Base-by-base conservation (phyloP, 2,888 invertebrate genomes). In the Tanytarsus gracilentus region DNA sequence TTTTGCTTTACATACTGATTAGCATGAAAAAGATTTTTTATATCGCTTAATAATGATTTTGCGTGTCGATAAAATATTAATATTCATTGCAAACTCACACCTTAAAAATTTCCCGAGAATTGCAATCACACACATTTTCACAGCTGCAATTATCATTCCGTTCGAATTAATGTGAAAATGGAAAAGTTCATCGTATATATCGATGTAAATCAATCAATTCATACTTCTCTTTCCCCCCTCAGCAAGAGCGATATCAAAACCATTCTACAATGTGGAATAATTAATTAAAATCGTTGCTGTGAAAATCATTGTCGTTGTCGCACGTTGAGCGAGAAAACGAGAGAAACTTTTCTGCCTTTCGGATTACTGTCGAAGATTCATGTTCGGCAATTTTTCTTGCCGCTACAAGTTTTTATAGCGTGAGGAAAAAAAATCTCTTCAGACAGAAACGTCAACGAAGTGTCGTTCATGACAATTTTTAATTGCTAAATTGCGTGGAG, bases 401-500 rank as follows among this genome's bases (percentile, higher is more conserved):
- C 11, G 44, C 58, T n/a, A n/a, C 58, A 48, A 26, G 55, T 40
- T 40, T 40, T 18, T 30, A 36, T 14, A 33, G 16, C 16, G n/a
- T 5, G 16, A 36, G 11, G 9, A 11, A 11, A 44, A 7, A 44
- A 16, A 21, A 18, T 40, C 21, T 40, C 16, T 40, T 21, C 14
- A 40, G 18, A 5, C 7, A 40, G 23, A 44, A 44, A 44, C 9
- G 7, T 27, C 25, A 27, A 49, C 14, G 25, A 49, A 44, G 44
- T 44, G 18, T 21, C 21, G 21, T 18, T 44, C 44, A 44, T 33
- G 52, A 52, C 52, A 52, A 27, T 56, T 56, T 55, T 58, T 58
- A 58, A 58, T 58, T 58, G 58, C 29, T 48, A 48, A 48, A 58
- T 44, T 58, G 44, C 33, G 53, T 36, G 23, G 18, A 53, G 27